Conservation (phyloP, 2,888 invertebrate genomes). For the Melanargia galathea region DNA sequence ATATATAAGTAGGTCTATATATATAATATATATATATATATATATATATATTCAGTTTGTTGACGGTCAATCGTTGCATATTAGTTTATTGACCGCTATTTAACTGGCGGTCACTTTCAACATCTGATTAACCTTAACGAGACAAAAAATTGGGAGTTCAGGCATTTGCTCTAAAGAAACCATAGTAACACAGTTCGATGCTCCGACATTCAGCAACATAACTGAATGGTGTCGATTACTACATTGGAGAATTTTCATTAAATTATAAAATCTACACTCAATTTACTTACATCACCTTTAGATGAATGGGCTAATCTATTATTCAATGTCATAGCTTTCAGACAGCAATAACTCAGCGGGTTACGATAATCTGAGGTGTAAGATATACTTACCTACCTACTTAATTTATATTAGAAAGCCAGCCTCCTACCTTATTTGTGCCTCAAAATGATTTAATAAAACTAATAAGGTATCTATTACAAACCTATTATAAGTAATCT, state of each 20-base stretch:
- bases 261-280: slow-evolving; percentile 41
- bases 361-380: slow-evolving; percentile 55
- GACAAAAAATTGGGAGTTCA: slow-evolving; percentile 27
- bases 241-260: slow-evolving; percentile 41
- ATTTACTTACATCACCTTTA: slow-evolving; percentile 39
- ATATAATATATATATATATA: too few species aligned
- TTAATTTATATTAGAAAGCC: slow-evolving; percentile 51
- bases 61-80: background rate
- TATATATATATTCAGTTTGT: background rate
- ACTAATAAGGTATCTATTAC: background rate
- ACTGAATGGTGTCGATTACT: slow-evolving; percentile 41
- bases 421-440: slow-evolving; percentile 49
- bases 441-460: slow-evolving; percentile 22
- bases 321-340: slow-evolving; percentile 50
- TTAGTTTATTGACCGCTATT: slow-evolving; percentile 16
- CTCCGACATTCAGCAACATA: slow-evolving; percentile 39
- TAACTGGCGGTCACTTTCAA: slow-evolving; percentile 14
- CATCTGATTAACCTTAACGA: slow-evolving; percentile 17
- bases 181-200: slow-evolving; percentile 43
- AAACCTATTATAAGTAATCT: background rate
- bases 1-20: too few species aligned
- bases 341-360: slow-evolving; percentile 56
- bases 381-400: slow-evolving; percentile 39
- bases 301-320: slow-evolving; percentile 42
- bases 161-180: slow-evolving; percentile 41